A percentile compares a stretch with the other conserved stretches of the same genome.
These are phyloP conservation scores for Actias luna DNA, from an alignment of 2,888 invertebrate genomes.

Conservation along the genomic window DNA sequence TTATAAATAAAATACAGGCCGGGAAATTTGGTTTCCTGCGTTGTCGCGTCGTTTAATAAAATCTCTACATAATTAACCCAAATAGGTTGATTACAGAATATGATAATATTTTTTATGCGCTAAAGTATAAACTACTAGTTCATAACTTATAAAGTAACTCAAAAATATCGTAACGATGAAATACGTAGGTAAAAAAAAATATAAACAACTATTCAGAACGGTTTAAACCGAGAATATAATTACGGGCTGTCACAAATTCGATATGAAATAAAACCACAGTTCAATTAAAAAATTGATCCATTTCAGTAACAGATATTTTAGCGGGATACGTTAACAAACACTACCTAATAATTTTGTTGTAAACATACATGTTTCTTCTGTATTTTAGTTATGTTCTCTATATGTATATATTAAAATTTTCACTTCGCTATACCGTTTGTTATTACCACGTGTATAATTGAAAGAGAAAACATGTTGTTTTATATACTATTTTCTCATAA, in stretches of 20 bases:
- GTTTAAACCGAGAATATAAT: neutral
- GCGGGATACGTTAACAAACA: neutral
- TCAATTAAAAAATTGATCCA: neutral
- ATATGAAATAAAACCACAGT: neutral
- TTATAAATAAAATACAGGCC: constrained; percentile 7
- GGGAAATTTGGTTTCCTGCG: constrained; percentile 6
- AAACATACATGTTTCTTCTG: too few relatives aligned
- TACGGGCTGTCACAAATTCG: neutral
- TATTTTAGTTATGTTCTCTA: too few relatives aligned
- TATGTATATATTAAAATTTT: too few relatives aligned
- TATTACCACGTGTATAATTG: too few relatives aligned
- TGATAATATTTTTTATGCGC: neutral
- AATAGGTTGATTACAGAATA: neutral
- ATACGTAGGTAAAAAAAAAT: neutral
- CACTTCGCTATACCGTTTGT: too few relatives aligned
- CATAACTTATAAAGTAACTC: too few relatives aligned
- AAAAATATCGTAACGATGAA: too few relatives aligned
- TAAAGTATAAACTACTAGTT: neutral
- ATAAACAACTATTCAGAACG: neutral
- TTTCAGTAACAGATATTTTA: neutral
- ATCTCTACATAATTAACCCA: neutral
- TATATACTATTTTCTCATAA: neutral
- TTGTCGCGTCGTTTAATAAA: constrained; percentile 6
- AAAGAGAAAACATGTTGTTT: too few relatives aligned
- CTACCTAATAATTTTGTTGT: neutral